phyloP scores from a whole-genome alignment of 2,113 vertebrate species.

The Nyctibius bracteatus region DNA sequence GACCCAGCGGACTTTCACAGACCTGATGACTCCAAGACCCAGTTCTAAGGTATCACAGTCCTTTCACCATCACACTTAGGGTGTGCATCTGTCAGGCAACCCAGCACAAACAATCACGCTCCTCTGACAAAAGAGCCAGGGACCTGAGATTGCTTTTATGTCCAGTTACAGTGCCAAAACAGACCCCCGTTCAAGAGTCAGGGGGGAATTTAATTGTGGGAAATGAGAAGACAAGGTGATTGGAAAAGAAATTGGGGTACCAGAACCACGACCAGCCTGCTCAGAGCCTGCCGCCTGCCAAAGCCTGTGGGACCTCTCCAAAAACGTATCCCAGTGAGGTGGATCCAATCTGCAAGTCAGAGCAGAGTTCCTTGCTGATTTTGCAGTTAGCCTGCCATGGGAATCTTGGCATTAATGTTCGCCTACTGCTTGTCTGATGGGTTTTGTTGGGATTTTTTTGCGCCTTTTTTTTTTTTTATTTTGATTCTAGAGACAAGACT shows the following conservation, averaged over 20 bases:
- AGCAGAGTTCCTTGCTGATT: neutral
- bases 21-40: neutral
- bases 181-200: rapidly evolving
- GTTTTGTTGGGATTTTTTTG: neutral
- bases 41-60: neutral
- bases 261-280: neutral
- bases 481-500: neutral
- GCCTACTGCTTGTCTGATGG: neutral
- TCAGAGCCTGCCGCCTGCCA: neutral
- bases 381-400: neutral
- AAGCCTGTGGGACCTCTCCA: rapidly evolving
- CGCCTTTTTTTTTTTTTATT: neutral
- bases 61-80: neutral
- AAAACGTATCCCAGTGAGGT: neutral
- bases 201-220: neutral
- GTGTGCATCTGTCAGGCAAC: neutral
- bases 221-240: neutral
- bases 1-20: neutral
- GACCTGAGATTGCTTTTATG: neutral
- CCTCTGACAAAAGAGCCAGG: neutral
- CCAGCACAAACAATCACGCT: neutral
- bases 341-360: neutral
- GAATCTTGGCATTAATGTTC: neutral
- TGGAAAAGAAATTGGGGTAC: neutral
- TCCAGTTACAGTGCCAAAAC: neutral